Evolutionary conservation across 37 sponge, comb jelly and placozoan species (phyloP), one percentile per base, ranked within the genome.

Genomic region (Axinella damicornis): DNA sequence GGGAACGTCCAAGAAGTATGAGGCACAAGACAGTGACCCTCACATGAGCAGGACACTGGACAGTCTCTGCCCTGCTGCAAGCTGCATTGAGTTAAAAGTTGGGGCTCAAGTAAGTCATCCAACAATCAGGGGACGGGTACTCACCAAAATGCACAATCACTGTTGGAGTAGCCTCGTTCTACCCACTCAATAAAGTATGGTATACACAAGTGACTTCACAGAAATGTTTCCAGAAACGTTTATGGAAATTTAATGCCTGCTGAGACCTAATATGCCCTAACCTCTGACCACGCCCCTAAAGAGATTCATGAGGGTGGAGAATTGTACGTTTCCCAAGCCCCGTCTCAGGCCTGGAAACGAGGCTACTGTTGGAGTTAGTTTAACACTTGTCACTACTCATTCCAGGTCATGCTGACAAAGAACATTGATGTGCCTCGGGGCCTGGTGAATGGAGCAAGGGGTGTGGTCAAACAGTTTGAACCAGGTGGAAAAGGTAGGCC

Each of bases 381-480:
- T n/a, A n/a, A n/a, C n/a, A n/a, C n/a, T n/a, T n/a, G n/a, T n/a
- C n/a, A n/a, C n/a, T 24, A 17, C 14, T 32, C 53, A 19, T 24
- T 69, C 17, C 76, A 93, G 94, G 96, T 96, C 33, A 93, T 96
- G 94, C 77, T 96, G 35, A 66, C 86, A 5, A 96, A 90, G 84
- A 96, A 96, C 62, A 84, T 84, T 24, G 82, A 90, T 67, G 87
- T 96, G 6, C 63, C 63, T 9, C 38, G 71, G 24, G 90, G 94
- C 11, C 82, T 96, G 62, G 96, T 96, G 4, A 96, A 96, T 72
- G 96, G 96, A 28, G 96, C 96, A 24, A 81, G 96, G 31, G 96
- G 96, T 28, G 77, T 96, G 28, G 83, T 96, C 40, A 87, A 80
- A 13, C 22, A 58, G 20, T 96, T 96, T 67, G 88, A 76, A 41